Base-by-base conservation (phyloP, 2,888 invertebrate genomes). In the Asteroscopus sphinx region DNA sequence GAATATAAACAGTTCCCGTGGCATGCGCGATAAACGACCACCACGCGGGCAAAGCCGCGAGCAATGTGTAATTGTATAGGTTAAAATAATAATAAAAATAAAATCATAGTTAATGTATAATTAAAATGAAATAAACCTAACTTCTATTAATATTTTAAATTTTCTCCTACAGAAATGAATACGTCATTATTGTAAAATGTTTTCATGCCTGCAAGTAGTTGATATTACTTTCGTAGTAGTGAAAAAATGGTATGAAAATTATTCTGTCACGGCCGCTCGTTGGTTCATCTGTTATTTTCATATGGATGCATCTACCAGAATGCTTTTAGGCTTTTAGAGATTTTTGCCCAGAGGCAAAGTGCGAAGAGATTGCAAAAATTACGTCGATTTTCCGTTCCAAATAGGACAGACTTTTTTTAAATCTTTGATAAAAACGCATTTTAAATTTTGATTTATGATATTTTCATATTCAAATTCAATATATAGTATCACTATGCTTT, bases 311-410 rank as follows among this genome's bases (percentile, higher is more conserved):
- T 44, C 40, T 33, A 55, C 26, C 37, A 48, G 48, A 52, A 64
- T 49, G 71, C 46, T 70, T 70, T 68, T 58, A 70, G 40, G 54
- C 48, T 65, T 63, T 69, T 33, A 48, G 47, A 40, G 37, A 42
- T 46, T 48, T 33, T 30, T 11, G 36, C 46, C 59, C 37, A 25
- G 16, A 55, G 55, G 60, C 66, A 53, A 59, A 15, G 49, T 28
- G 21, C 17, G 28, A 56, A 42, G 32, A 68, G 39, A 52, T 68
- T 52, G 42, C 15, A 47, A 67, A 47, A 52, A 47, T 35, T 35
- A 21, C 25, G n/a, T 17, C 30, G 48, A 17, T 45, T 17, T 49
- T 25, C 25, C 25, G 17, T 6, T 8, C 5, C 21, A 3, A 1
- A 4, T 6, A 6, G 21, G 21, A 4, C 1, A 21, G 21, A 21